Conservation (phyloP, 2,113 vertebrate species). For the Entomyzon cyanotis region DNA sequence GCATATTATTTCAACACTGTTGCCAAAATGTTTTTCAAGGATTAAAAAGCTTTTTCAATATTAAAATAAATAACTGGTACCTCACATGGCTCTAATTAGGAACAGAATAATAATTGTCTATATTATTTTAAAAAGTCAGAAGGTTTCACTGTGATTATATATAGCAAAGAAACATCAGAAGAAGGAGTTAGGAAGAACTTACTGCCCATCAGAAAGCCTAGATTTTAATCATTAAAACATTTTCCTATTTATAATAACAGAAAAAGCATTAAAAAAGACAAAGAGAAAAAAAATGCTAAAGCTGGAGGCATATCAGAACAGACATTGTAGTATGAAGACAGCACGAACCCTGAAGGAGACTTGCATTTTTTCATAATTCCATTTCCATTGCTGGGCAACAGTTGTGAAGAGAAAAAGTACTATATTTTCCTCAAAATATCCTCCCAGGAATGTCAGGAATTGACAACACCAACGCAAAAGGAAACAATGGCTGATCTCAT, state of each 20-base stretch:
- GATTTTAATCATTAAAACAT: background rate
- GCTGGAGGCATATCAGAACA: background rate
- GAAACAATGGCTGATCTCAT: background rate
- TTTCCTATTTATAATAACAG: background rate
- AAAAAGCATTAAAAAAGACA: background rate
- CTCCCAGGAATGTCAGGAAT: background rate
- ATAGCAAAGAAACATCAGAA: background rate
- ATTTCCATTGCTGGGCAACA: background rate
- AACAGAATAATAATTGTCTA: background rate
- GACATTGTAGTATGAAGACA: background rate
- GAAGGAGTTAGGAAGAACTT: background rate
- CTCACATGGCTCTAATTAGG: background rate
- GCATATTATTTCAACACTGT: background rate
- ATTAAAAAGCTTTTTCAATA: background rate
- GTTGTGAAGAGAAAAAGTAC: background rate
- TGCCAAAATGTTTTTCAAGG: slow-evolving; percentile 13
- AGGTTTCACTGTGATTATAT: background rate
- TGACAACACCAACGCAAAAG: background rate
- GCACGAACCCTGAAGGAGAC: background rate
- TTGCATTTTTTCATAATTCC: background rate
- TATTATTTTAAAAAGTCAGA: background rate
- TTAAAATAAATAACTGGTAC: background rate
- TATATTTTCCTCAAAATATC: slow-evolving; percentile 2
- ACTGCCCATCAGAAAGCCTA: background rate
- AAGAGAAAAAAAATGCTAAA: background rate